Evolutionary conservation across 2,113 vertebrate genomes (phyloP).

Genomic region (Scomber colias): DNA sequence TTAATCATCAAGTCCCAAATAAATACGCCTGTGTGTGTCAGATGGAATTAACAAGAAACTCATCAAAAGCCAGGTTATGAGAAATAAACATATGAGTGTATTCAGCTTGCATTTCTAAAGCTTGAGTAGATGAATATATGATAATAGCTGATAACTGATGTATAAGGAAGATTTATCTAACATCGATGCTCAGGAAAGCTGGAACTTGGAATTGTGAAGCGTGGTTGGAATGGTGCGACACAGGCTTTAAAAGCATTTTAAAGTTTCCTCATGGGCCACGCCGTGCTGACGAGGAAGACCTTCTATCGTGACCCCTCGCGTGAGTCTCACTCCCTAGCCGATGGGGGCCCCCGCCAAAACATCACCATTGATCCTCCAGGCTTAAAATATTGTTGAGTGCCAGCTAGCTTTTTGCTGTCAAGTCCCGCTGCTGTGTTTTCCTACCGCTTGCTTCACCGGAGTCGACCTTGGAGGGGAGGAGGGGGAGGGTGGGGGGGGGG

Average conservation of each 20-base stretch:
- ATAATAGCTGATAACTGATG: neutral
- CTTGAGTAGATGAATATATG: constrained; percentile 21
- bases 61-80: constrained; percentile 27
- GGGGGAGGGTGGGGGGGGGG: neutral
- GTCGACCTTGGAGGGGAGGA: constrained; percentile 2
- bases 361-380: constrained; percentile 59
- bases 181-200: neutral
- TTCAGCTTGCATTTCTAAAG: constrained; percentile 2
- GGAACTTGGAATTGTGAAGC: constrained; percentile 1
- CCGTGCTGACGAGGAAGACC: constrained; percentile 22
- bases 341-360: constrained; percentile 5
- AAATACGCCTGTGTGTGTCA: constrained; percentile 30
- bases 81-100: constrained; percentile 21
- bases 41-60: constrained; percentile 40
- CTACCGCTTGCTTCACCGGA: constrained; percentile 33
- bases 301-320: constrained; percentile 42
- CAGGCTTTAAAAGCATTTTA: constrained; percentile 60
- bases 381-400: constrained; percentile 52
- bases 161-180: neutral
- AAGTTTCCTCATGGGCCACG: constrained; percentile 48
- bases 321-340: constrained; percentile 27
- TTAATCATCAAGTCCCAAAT: constrained; percentile 46
- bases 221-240: constrained; percentile 17
- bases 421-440: constrained; percentile 17
- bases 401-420: constrained; percentile 2